Percentiles rank a stretch among this genome's conserved stretches.
These are phyloP conservation scores for Zeuzera pyrina DNA, from an alignment of 2,888 invertebrate species.

Conservation along the genomic window DNA sequence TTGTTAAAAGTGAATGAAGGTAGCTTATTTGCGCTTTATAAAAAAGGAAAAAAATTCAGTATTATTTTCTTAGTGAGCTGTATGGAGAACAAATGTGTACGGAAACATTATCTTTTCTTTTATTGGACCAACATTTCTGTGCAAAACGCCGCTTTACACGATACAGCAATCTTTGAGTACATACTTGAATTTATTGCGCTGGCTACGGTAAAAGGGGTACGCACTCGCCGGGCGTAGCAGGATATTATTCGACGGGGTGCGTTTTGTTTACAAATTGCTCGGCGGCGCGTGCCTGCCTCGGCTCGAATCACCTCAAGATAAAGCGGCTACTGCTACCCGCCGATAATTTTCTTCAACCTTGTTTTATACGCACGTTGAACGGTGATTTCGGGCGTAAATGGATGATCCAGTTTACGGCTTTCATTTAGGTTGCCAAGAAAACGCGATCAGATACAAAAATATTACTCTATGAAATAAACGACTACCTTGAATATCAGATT, in stretches of 20 bases:
- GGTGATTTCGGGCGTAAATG: slow-evolving; percentile 42
- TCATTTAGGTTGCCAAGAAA: slow-evolving; percentile 10
- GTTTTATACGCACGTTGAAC: slow-evolving; percentile 45
- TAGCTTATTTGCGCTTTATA: too few relatives aligned
- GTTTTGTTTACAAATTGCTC: slow-evolving; percentile 68
- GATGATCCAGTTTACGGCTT: slow-evolving; percentile 42
- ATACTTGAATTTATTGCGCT: slow-evolving; percentile 49
- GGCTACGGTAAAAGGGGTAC: slow-evolving; percentile 39
- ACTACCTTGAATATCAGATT: neutral
- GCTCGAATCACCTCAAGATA: slow-evolving; percentile 34
- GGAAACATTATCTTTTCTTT: neutral
- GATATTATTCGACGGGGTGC: slow-evolving; percentile 56
- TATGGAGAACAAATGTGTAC: too few relatives aligned
- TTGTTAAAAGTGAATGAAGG: too few relatives aligned
- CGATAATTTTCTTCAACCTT: slow-evolving; percentile 53
- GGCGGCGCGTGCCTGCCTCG: slow-evolving; percentile 50
- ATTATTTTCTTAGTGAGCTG: too few relatives aligned
- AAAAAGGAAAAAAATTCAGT: too few relatives aligned
- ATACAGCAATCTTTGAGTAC: slow-evolving; percentile 45
- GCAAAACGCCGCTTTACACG: slow-evolving; percentile 12
- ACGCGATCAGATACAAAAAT: neutral
- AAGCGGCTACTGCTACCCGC: slow-evolving; percentile 38
- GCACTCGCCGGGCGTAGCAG: slow-evolving; percentile 32
- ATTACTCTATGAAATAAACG: neutral
- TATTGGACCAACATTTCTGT: neutral